phyloP scores from a whole-genome alignment of 2,113 vertebrate species.

The Triplophysa rosa region DNA sequence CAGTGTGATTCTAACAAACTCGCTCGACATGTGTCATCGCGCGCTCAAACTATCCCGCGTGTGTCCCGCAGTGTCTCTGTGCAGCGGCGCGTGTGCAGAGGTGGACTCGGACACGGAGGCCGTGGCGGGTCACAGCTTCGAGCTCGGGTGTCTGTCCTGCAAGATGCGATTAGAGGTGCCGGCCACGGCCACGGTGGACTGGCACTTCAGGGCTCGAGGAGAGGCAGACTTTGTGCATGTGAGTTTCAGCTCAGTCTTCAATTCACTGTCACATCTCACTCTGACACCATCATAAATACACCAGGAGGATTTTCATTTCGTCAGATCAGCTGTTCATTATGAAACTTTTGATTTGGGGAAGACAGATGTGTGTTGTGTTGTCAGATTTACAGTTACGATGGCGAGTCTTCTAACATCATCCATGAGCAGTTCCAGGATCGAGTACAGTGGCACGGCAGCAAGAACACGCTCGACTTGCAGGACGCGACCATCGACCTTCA shows the following conservation, averaged over 20 bases:
- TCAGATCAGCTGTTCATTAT: too few species aligned
- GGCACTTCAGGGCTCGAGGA: conserved; percentile 80
- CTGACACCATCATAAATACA: too few species aligned
- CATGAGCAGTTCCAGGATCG: conserved; percentile 73
- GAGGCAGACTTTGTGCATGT: conserved; percentile 70
- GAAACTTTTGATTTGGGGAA: background rate
- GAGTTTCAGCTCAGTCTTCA: conserved; percentile 51
- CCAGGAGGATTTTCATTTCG: too few species aligned
- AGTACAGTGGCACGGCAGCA: conserved; percentile 82
- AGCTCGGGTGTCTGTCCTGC: conserved; percentile 89
- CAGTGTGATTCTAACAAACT: conserved; percentile 51
- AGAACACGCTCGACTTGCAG: conserved; percentile 80
- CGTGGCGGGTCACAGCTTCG: conserved; percentile 77
- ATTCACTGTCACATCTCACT: too few species aligned
- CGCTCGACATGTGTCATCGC: background rate
- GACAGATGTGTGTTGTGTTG: background rate
- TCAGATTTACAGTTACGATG: conserved; percentile 81
- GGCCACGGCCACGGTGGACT: conserved; percentile 72
- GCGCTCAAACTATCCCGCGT: conserved; percentile 3
- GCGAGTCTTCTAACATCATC: conserved; percentile 57
- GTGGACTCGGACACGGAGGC: conserved; percentile 87
- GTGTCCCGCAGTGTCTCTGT: conserved; percentile 51
- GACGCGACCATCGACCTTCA: conserved; percentile 83
- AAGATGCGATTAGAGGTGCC: conserved; percentile 83
- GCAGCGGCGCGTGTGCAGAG: conserved; percentile 82